phyloP scores from a whole-genome alignment of 2,113 vertebrate genomes.

The Mormoops blainvillei region DNA sequence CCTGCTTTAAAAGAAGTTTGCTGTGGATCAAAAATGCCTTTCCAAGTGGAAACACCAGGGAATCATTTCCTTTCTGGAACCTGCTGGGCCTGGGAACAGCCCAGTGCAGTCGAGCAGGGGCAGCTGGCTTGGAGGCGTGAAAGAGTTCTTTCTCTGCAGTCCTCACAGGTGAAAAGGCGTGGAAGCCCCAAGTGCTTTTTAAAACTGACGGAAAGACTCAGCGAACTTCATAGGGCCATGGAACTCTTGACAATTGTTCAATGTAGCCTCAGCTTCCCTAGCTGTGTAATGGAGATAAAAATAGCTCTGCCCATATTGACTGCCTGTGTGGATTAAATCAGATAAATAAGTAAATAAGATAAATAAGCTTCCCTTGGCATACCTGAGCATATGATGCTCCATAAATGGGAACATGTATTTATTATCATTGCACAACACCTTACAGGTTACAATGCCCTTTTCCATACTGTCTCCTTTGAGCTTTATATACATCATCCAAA shows the following conservation, averaged over 20 bases:
- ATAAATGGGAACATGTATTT: background rate
- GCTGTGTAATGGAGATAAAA: background rate
- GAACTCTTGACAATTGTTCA: background rate
- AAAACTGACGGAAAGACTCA: background rate
- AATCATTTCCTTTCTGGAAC: conserved; percentile 23
- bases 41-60: background rate
- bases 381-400: background rate
- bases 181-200: background rate
- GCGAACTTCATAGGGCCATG: background rate
- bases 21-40: conserved; percentile 37
- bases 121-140: background rate
- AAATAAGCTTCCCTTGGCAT: background rate
- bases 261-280: background rate
- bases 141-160: conserved; percentile 11
- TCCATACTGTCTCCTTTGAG: background rate
- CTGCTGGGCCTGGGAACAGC: background rate
- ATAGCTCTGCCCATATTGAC: background rate
- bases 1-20: conserved; percentile 31
- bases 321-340: background rate
- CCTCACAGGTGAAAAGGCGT: background rate
- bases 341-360: too few species aligned
- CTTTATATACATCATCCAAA: background rate
- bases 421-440: rapidly evolving
- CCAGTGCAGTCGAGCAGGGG: background rate
- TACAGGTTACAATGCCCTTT: background rate